Base-by-base conservation (phyloP, 1,140 invertebrate genomes). In the Bacillus rossius region DNA sequence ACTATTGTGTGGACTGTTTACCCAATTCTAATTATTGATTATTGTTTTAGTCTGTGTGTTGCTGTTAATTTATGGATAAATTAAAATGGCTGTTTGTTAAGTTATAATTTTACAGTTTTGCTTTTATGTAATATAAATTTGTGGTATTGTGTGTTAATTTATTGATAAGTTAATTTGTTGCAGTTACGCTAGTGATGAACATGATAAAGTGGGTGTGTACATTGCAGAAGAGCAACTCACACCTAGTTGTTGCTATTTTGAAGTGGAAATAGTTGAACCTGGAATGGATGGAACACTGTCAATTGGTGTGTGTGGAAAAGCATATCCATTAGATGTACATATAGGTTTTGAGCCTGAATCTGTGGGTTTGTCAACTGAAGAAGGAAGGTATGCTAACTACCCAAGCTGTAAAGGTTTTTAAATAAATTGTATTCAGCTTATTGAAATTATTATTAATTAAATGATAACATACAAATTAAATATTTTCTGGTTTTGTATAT, bases 311-410 rank as follows among this genome's bases (percentile, higher is more conserved):
- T 77, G 77, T 14, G 72, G 75, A 41, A 60, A 65, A 19, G 65
- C 67, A 34, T 75, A 77, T 65, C 72, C 73, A 8, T 60, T 78
- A 38, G 73, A 78, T 64, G 67, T 70, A 45, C 71, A 72, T 57
- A 75, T 76, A 38, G 77, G 77, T 5, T 76, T 69, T 67, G 69
- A 69, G 43, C 59, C 67, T n/a, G 69, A 74, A 53, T 77, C 76
- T 59, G 68, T 78, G 37, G 76, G 74, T 13, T 77, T 72, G 61
- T 71, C 77, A 67, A 69, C 71, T 23, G 74, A 76, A 62, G 73
- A 76, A 69, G 77, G 76, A 55, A 75, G 68, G 76, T 77, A 64
- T 66, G 68, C 70, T 17, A 1, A n/a, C n/a, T n/a, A n/a, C n/a
- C n/a, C n/a, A n/a, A n/a, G n/a, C n/a, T n/a, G n/a, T n/a, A n/a